Conservation (phyloP, 2,113 vertebrate genomes). For the Psittacus erithacus region DNA sequence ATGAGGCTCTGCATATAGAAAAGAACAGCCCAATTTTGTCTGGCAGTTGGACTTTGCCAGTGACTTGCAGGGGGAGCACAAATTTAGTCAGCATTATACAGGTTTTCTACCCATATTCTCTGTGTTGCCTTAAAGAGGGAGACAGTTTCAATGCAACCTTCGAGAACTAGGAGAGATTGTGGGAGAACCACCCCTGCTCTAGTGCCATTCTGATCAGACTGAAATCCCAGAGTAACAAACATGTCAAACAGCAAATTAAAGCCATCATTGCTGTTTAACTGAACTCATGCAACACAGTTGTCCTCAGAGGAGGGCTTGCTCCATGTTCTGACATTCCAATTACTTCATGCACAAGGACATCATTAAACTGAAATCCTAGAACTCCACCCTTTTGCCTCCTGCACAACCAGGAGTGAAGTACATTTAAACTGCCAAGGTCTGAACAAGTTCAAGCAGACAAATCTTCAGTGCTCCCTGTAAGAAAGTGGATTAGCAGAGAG, state of each 20-base stretch:
- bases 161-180: neutral
- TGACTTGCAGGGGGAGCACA: neutral
- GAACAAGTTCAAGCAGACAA: neutral
- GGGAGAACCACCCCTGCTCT: neutral
- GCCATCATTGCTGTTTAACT: neutral
- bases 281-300: neutral
- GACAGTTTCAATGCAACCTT: neutral
- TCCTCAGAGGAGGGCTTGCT: neutral
- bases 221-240: neutral
- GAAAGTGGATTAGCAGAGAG: neutral
- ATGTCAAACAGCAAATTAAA: neutral
- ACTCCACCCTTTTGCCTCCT: constrained; percentile 11
- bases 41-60: neutral
- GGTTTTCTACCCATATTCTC: neutral
- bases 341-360: neutral
- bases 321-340: neutral
- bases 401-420: constrained; percentile 14
- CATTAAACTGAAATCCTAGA: constrained; percentile 8
- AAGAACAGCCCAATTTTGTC: neutral
- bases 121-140: neutral
- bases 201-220: neutral
- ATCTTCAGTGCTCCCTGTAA: neutral
- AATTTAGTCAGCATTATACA: neutral
- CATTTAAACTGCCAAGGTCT: neutral
- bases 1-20: neutral